phyloP scores from a whole-genome alignment of 2,797 vertebrate genomes.

The Orientallactaga sibirica region DNA sequence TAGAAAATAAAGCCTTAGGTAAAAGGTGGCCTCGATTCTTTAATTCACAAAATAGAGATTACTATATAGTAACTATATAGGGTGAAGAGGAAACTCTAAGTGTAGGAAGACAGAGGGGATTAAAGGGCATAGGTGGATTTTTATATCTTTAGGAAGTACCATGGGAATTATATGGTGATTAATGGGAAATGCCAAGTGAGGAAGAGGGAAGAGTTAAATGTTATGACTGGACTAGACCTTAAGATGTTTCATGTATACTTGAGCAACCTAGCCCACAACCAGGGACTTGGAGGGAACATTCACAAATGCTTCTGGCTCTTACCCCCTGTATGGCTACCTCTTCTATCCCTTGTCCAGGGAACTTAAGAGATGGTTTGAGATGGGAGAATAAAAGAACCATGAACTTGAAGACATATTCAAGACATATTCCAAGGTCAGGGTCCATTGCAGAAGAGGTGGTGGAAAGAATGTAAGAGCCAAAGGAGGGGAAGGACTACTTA shows the following conservation, averaged over 20 bases:
- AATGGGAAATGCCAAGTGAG: neutral
- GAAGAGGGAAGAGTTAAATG: neutral
- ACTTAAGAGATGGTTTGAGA: neutral
- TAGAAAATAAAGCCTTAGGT: neutral
- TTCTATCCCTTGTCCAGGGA: no score
- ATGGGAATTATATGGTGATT: neutral
- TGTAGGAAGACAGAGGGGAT: neutral
- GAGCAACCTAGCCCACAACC: no score
- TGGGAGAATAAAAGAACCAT: neutral
- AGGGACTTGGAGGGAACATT: no score
- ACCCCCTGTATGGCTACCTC: no score
- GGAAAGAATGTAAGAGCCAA: no score
- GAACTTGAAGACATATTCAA: neutral
- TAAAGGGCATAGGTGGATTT: neutral
- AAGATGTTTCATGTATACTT: no score
- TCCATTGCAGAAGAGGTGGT: no score
- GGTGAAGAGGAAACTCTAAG: neutral
- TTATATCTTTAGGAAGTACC: conserved; percentile 17
- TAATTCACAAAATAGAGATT: neutral
- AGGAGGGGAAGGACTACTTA: no score
- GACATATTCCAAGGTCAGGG: neutral
- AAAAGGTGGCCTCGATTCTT: neutral
- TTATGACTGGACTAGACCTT: no score
- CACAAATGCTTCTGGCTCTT: no score
- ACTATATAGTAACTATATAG: neutral